These are phyloP conservation scores for Calameuta pallipes DNA, from an alignment of 2,888 invertebrate genomes.

Conservation along the genomic window DNA sequence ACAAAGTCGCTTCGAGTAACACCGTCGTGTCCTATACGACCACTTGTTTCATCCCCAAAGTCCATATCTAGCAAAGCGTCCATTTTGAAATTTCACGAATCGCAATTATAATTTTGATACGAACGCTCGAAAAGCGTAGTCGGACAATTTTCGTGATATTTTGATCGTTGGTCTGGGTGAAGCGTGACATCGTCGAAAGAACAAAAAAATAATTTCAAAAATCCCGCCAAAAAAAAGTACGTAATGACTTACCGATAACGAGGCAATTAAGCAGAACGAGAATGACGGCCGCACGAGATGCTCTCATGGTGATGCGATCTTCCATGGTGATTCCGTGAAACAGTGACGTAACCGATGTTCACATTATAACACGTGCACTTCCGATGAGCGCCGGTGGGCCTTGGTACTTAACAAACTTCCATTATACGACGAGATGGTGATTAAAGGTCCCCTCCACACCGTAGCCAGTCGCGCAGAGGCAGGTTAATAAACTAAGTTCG, in stretches of 20 bases:
- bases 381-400: constrained; percentile 18
- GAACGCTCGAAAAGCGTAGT: background rate
- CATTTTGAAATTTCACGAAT: background rate
- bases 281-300: constrained; percentile 40
- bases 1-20: background rate
- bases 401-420: constrained; percentile 46
- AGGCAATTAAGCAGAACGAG: constrained; percentile 45
- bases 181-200: background rate
- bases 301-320: constrained; percentile 43
- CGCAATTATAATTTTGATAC: background rate
- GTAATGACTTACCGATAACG: constrained; percentile 53
- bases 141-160: background rate
- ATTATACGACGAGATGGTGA: constrained; percentile 43
- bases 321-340: constrained; percentile 20
- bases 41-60: background rate
- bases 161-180: background rate
- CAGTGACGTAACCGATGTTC: constrained; percentile 27
- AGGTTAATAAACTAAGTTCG: background rate
- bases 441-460: constrained; percentile 38
- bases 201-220: constrained; percentile 11
- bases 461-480: background rate
- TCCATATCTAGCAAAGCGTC: background rate
- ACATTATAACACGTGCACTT: constrained; percentile 38
- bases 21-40: background rate
- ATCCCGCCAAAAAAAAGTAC: background rate